Base-by-base conservation (phyloP, 1,140 invertebrate species). In the Drosophila auraria region DNA sequence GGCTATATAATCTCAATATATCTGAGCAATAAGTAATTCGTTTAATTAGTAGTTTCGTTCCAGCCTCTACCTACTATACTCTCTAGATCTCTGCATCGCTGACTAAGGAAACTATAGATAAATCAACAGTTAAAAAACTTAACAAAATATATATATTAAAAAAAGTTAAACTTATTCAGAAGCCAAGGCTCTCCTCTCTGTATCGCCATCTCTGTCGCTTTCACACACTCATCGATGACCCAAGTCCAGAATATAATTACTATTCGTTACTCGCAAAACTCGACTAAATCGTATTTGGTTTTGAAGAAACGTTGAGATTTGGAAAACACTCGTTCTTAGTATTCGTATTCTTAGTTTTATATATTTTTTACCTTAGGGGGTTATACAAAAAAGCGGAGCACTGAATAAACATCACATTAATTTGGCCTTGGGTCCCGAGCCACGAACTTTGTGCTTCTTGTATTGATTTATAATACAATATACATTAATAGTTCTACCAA, bases 401-500 rank as follows among this genome's bases (percentile, higher is more conserved):
- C 60, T 38, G 36, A 68, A 14, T 30, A 20, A 69, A 47, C 17
- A 25, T 66, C 27, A 66, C 56, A 60, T 66, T 58, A 59, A 23
- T 60, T 30, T 53, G 38, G 20, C 36, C 17, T 49, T 45, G 49
- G 12, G 30, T 30, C 27, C 14, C 36, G 44, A 56, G 49, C 53
- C 12, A 50, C 42, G 5, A 36, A 66, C 70, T 56, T 23, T 61
- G 15, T 47, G 33, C 40, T 36, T 57, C 38, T 61, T 56, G 50
- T 62, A 78, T 77, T 45, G 4, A 20, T 73, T 49, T 87, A 56
- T 68, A 56, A 71, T 79, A 79, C 62, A 72, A 73, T 83, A 77
- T 72, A 83, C 76, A 84, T 82, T 75, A 73, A 78, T 87, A 77
- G 76, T 87, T 83, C 58, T 83, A 87, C 80, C 83, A 83, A 80